Evolutionary conservation across 2,113 vertebrate genomes (phyloP).

Genomic region (Paracanthobrama guichenoti): DNA sequence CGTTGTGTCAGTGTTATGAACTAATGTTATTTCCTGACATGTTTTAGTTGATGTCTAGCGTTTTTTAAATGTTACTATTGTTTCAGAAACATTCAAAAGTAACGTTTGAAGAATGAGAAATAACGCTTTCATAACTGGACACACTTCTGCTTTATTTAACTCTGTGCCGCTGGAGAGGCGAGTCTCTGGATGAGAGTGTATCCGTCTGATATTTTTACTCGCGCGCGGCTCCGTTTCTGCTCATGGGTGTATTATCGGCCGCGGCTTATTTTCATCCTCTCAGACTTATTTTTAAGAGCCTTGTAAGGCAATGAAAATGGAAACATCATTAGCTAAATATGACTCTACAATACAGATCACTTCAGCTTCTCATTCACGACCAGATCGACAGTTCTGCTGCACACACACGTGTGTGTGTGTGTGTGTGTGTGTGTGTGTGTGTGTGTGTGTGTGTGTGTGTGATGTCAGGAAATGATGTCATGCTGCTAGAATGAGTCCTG

Average conservation of each 20-base stretch:
- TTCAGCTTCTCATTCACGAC: neutral
- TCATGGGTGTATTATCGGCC: neutral
- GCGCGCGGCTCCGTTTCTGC: constrained; percentile 15
- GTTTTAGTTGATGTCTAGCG: too few species aligned
- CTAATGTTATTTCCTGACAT: too few species aligned
- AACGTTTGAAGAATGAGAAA: too few species aligned
- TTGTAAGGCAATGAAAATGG: constrained; percentile 26
- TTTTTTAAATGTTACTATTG: too few species aligned
- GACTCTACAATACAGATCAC: neutral
- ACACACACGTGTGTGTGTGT: too few species aligned
- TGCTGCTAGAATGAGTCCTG: constrained; percentile 79
- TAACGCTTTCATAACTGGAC: too few species aligned
- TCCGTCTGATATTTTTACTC: constrained; percentile 5
- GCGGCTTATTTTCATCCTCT: constrained; percentile 14
- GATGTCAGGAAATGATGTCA: constrained; percentile 83
- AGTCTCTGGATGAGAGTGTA: neutral
- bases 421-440: too few species aligned
- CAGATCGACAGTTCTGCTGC: too few species aligned
- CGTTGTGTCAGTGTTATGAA: too few species aligned
- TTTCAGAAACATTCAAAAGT: too few species aligned
- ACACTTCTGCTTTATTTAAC: constrained; percentile 24
- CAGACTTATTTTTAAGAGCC: constrained; percentile 31
- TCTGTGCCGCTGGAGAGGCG: neutral
- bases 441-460: neutral
- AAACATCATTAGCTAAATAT: constrained; percentile 17